Evolutionary conservation across 2,888 invertebrate genomes (phyloP).

Genomic region (Drosophila picticornis): DNA sequence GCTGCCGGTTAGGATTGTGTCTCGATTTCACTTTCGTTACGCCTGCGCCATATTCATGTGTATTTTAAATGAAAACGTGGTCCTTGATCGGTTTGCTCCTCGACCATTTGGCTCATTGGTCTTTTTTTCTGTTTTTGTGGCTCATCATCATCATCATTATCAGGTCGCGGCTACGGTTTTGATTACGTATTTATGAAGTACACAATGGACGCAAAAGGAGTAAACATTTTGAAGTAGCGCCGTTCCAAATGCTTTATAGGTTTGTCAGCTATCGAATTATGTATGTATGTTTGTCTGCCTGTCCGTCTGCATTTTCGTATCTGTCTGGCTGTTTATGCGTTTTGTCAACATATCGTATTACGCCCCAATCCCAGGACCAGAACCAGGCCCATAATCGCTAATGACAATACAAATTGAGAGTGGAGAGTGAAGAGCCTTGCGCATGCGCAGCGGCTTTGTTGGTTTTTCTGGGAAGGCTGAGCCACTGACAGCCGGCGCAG

Average conservation of each 20-base stretch:
- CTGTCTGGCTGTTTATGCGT: slow-evolving; percentile 56
- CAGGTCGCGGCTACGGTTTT: slow-evolving; percentile 62
- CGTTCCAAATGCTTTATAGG: slow-evolving; percentile 74
- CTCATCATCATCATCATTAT: slow-evolving; percentile 24
- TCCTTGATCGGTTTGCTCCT: slow-evolving; percentile 29
- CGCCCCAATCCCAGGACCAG: slow-evolving; percentile 54
- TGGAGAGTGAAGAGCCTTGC: slow-evolving; percentile 36
- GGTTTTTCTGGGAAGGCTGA: slow-evolving; percentile 59
- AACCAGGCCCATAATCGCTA: slow-evolving; percentile 70
- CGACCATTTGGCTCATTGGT: slow-evolving; percentile 20
- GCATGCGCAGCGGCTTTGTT: slow-evolving; percentile 58
- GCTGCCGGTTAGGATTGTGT: slow-evolving; percentile 65
- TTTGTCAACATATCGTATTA: slow-evolving; percentile 78
- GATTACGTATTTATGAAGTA: slow-evolving; percentile 73
- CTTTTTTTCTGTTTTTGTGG: slow-evolving; percentile 37
- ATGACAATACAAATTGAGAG: slow-evolving; percentile 78
- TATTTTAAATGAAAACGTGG: slow-evolving; percentile 72
- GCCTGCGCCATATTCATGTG: slow-evolving; percentile 58
- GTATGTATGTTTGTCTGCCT: slow-evolving; percentile 12
- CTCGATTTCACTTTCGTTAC: slow-evolving; percentile 82
- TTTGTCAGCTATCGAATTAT: slow-evolving; percentile 69
- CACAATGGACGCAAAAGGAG: slow-evolving; percentile 71
- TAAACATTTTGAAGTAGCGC: slow-evolving; percentile 81
- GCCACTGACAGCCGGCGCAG: slow-evolving; percentile 59
- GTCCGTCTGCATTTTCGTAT: slow-evolving; percentile 4